Evolutionary conservation across 2,797 vertebrate species (phyloP).

Genomic region (Phalloptychus januarius): DNA sequence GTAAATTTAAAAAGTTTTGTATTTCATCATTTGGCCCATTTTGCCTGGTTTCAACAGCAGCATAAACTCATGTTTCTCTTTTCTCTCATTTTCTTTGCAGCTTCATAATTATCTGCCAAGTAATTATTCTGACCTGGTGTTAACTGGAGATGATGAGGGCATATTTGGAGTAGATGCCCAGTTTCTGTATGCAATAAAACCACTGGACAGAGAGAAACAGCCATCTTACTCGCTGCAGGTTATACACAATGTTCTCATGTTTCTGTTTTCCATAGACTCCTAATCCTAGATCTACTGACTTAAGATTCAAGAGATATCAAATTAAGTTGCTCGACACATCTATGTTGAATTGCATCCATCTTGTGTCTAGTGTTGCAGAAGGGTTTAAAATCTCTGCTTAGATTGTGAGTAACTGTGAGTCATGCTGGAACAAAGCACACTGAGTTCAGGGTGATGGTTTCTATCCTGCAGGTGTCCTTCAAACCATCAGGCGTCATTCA

Average conservation of each 20-base stretch:
- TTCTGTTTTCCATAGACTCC: neutral
- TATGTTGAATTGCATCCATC: neutral
- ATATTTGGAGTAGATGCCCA: conserved; percentile 87
- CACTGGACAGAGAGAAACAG: conserved; percentile 87
- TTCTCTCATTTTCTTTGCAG: conserved; percentile 48
- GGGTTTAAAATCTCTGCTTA: neutral
- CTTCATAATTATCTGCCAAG: conserved; percentile 74
- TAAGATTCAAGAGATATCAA: neutral
- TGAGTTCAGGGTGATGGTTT: neutral
- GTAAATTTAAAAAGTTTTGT: neutral
- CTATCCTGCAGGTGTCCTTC: conserved; percentile 72
- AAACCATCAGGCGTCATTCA: conserved; percentile 75
- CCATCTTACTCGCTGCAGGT: conserved; percentile 86
- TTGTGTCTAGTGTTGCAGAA: conserved; percentile 5
- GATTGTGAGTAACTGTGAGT: neutral
- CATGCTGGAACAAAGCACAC: neutral
- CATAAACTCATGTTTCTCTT: neutral
- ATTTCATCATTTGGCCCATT: neutral
- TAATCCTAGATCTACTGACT: neutral
- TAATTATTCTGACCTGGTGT: conserved; percentile 75
- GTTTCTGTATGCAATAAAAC: conserved; percentile 83
- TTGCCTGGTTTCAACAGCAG: neutral
- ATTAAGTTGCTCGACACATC: neutral
- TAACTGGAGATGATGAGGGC: conserved; percentile 78
- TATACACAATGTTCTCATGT: neutral